Evolutionary conservation across 2,888 invertebrate genomes (phyloP), one percentile per base, ranked within the genome.

Genomic region (Agrilus biguttatus): DNA sequence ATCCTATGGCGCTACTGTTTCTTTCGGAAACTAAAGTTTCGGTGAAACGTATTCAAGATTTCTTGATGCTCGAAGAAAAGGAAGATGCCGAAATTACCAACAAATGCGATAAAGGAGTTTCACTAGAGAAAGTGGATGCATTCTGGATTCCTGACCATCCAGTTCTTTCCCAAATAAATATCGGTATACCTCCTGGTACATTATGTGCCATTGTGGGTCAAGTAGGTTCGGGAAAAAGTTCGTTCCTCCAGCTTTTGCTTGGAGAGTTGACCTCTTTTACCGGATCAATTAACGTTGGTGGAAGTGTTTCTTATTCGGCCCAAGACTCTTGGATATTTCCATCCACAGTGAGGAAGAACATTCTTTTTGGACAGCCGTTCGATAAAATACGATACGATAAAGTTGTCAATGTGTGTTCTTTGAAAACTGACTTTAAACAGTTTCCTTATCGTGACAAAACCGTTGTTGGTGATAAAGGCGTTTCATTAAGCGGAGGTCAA

Each of bases 161-260:
- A 19, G 51, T 53, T 8, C 45, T 50, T 50, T 71, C 45, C 53
- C 63, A 51, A 58, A 69, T 51, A 59, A 69, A 55, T 60, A 65
- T 58, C 55, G 67, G 32, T 57, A 58, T 54, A 66, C 72, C 46
- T 60, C 55, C 55, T 66, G 75, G 75, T 59, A 64, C 36, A 61
- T 65, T 53, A 58, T 78, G 84, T 51, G 88, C 85, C 2, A 72
- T 93, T 13, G 83, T 92, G 46, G 92, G 92, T 10, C 80, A 89
- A 0, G 91, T 92, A 12, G 93, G 92, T 8, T 74, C 86, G 28
- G 93, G 92, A 57, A 93, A 83, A 62, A 70, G 65, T 49, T 72
- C 73, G 0, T 47, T 75, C 13, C 55, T 77, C 2, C 71, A 75
- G 49, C 58, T 75, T 32, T 61, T 83, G 12, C 66, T 83, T 10